Evolutionary conservation across 2,113 vertebrate species (phyloP).

Genomic region (Atlantisia rogersi): DNA sequence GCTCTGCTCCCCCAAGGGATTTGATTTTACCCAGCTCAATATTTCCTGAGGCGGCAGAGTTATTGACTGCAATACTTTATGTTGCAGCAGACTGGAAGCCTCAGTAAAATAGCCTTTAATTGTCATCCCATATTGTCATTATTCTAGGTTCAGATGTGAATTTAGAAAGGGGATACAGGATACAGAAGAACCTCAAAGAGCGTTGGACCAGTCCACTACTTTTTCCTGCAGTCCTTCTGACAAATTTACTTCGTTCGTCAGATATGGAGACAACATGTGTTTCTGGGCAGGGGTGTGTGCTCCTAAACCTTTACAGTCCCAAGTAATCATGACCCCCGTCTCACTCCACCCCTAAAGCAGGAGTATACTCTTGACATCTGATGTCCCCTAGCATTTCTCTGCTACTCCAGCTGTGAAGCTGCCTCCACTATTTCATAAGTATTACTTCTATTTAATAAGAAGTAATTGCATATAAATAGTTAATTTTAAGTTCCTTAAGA

Average conservation of each 20-base stretch:
- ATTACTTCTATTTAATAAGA: neutral
- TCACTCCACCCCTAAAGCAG: neutral
- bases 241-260: neutral
- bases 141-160: neutral
- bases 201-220: neutral
- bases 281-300: neutral
- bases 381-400: neutral
- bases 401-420: accelerated
- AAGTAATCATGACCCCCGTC: neutral
- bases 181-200: neutral
- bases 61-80: slow-evolving; percentile 7
- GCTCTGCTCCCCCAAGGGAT: neutral
- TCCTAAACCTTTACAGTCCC: neutral
- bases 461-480: neutral
- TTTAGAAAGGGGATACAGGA: neutral
- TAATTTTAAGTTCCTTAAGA: neutral
- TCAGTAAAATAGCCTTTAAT: slow-evolving; percentile 11
- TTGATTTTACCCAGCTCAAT: neutral
- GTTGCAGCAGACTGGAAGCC: neutral
- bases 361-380: neutral
- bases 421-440: neutral
- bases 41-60: neutral
- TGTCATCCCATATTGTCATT: neutral
- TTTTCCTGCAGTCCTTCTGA: neutral
- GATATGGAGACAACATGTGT: neutral